phyloP scores from a whole-genome alignment of 2,113 vertebrate species.

The Oophaga pumilio region DNA sequence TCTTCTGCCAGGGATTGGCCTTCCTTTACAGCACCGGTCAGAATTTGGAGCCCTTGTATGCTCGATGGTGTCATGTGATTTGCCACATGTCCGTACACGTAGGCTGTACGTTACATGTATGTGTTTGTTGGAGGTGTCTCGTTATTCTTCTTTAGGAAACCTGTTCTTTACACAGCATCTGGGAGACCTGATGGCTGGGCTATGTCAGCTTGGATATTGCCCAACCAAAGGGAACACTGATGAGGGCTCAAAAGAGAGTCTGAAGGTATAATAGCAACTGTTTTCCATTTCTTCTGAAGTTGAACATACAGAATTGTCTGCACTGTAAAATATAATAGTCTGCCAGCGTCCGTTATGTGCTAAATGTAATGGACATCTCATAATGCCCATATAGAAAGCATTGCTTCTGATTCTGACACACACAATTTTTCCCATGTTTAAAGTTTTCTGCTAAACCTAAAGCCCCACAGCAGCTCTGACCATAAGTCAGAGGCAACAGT shows the following conservation, averaged over 20 bases:
- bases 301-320: too few species aligned
- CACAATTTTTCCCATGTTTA: too few species aligned
- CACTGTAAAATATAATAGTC: too few species aligned
- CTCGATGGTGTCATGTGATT: conserved; percentile 59
- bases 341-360: too few species aligned
- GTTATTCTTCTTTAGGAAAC: conserved; percentile 73
- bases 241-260: conserved; percentile 37
- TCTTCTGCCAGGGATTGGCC: conserved; percentile 80
- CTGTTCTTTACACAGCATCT: conserved; percentile 82
- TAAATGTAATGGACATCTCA: too few species aligned
- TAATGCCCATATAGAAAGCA: background rate
- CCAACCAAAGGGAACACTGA: conserved; percentile 65
- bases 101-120: conserved; percentile 71
- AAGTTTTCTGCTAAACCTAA: too few species aligned
- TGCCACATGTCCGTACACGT: background rate
- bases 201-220: conserved; percentile 84
- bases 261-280: background rate
- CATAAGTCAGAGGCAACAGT: too few species aligned
- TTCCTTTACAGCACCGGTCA: conserved; percentile 73
- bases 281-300: background rate
- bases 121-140: conserved; percentile 72
- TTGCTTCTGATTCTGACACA: background rate
- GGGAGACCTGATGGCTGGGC: conserved; percentile 81
- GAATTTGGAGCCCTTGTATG: conserved; percentile 76
- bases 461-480: too few species aligned